Conservation (phyloP, 1,140 invertebrate species). For the Pogonus chalceus region DNA sequence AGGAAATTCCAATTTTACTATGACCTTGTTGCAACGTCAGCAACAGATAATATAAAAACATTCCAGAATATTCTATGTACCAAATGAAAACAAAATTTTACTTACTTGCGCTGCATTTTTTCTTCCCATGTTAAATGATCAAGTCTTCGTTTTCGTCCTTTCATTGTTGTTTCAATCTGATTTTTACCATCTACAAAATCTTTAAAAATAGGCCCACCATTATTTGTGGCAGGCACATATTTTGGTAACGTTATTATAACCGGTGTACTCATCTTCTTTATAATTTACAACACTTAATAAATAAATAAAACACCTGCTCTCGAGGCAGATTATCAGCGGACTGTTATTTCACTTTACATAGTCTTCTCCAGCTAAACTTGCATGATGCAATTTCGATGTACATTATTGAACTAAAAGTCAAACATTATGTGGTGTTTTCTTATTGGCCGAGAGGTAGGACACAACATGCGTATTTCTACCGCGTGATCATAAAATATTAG, state of each 20-base stretch:
- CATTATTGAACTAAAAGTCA: background rate
- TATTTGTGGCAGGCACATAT: conserved; percentile 11
- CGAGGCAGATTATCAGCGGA: too few relatives aligned
- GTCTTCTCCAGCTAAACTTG: background rate
- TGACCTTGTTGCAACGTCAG: background rate
- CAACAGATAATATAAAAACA: background rate
- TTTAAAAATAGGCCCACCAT: background rate
- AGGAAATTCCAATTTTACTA: background rate
- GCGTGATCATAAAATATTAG: too few relatives aligned
- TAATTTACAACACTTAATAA: background rate
- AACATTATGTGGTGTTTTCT: background rate
- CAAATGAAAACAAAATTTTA: too few relatives aligned
- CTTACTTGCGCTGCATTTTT: conserved; percentile 73
- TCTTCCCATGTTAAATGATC: conserved; percentile 74
- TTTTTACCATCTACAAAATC: background rate
- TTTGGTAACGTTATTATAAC: conserved; percentile 44
- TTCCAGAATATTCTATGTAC: background rate
- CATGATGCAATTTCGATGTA: background rate
- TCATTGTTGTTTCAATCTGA: background rate
- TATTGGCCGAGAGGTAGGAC: background rate
- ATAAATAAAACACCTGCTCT: too few relatives aligned
- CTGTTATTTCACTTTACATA: background rate
- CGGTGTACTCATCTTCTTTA: conserved; percentile 34
- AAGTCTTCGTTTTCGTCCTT: conserved; percentile 39
- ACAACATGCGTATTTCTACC: too few relatives aligned